phyloP scores from a whole-genome alignment of 2,113 vertebrate genomes.

The Phylloscopus trochilus region DNA sequence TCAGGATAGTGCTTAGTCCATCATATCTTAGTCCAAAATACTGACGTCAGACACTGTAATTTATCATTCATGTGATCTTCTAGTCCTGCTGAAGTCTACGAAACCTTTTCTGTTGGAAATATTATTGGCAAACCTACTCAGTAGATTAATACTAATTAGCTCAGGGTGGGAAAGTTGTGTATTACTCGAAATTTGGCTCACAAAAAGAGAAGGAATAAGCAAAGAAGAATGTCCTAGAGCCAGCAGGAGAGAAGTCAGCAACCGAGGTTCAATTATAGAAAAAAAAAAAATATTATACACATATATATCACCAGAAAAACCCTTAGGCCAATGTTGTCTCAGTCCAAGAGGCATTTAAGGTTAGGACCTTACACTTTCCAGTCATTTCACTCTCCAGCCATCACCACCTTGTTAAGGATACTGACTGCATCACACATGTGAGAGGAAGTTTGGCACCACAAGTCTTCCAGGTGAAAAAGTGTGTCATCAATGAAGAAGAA shows the following conservation, averaged over 20 bases:
- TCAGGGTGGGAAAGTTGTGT: background rate
- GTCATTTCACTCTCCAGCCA: background rate
- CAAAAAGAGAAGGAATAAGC: background rate
- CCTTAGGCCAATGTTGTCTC: background rate
- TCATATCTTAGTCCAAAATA: background rate
- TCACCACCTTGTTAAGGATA: background rate
- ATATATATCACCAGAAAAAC: background rate
- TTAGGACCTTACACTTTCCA: conserved; percentile 7
- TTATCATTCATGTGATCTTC: background rate
- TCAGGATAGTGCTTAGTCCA: background rate
- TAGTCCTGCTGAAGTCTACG: background rate
- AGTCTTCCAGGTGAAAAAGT: conserved; percentile 51
- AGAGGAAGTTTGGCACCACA: background rate
- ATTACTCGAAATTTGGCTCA: background rate
- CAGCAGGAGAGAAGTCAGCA: background rate
- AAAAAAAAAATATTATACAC: background rate
- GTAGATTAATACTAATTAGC: background rate
- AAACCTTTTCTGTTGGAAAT: background rate
- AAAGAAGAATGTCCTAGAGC: background rate
- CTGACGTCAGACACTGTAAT: background rate
- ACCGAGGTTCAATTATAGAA: background rate
- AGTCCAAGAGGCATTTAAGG: conserved; percentile 1
- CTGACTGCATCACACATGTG: background rate
- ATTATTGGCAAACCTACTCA: background rate
- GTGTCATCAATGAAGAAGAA: conserved; percentile 38